These are phyloP conservation scores for Sebastes kiyomatsui DNA, from an alignment of 2,797 vertebrate genomes.

Conservation along the genomic window DNA sequence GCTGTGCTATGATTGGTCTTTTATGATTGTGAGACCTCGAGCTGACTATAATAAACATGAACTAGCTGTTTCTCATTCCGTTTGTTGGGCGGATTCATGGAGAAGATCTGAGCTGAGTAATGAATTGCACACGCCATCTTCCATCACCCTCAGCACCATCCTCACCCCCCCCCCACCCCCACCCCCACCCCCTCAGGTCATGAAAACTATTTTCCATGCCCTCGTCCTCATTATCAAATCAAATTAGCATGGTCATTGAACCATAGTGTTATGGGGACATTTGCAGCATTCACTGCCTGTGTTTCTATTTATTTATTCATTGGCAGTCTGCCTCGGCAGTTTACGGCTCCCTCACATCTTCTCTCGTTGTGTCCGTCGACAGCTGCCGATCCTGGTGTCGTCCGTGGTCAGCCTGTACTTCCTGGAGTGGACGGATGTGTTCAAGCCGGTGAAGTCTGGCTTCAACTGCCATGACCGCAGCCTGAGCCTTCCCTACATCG, in stretches of 20 bases:
- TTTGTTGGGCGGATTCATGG: neutral
- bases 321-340: slow-evolving; percentile 25
- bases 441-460: slow-evolving; percentile 94
- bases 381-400: slow-evolving; percentile 96
- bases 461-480: slow-evolving; percentile 97
- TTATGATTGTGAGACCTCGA: neutral
- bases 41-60: neutral
- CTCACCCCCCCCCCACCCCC: no score
- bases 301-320: slow-evolving; percentile 48
- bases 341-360: neutral
- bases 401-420: slow-evolving; percentile 97
- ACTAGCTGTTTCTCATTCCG: neutral
- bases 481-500: slow-evolving; percentile 95
- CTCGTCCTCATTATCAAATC: slow-evolving; percentile 41
- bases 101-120: neutral
- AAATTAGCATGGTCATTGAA: slow-evolving; percentile 56
- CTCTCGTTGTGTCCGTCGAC: neutral
- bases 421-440: slow-evolving; percentile 96
- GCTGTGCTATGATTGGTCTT: neutral
- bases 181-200: neutral
- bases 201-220: slow-evolving; percentile 31
- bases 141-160: neutral
- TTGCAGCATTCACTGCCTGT: slow-evolving; percentile 19
- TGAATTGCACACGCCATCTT: slow-evolving; percentile 29
- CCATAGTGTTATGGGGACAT: slow-evolving; percentile 37